Evolutionary conservation across 1,140 invertebrate species (phyloP), one percentile per base, ranked within the genome.

Genomic region (Megathymus violae): DNA sequence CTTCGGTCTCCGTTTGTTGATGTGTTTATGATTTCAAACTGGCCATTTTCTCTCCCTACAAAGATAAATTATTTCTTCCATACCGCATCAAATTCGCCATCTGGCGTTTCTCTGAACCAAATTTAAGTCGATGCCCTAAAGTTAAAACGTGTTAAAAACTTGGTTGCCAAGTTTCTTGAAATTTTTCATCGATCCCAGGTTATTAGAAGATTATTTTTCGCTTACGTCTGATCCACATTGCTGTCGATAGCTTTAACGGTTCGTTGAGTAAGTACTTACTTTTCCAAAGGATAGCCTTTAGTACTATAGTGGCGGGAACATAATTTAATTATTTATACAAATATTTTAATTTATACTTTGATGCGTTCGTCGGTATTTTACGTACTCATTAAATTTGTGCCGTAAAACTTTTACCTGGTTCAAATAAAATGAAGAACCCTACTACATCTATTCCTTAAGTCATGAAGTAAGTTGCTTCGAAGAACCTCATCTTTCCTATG

Each of bases 71-170:
- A 52, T 40, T 38, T 22, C 16, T 14, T 38, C 31, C 31, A 40
- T 52, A 13, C 13, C 16, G 50, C 34, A 4, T 22, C 31, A 11
- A 22, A 40, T 22, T 22, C 34, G 50, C 50, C 50, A 52, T 52
- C 50, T 52, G 50, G 50, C 50, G 50, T n/a, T 2, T 34, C 17
- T 40, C 34, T 34, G 36, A 14, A 52, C 17, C 50, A 52, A 52
- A 52, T 52, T 52, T 52, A 14, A 40, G 34, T 52, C 31, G 31
- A 19, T 41, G 40, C 17, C 51, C 13, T 22, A 54, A 54, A 54
- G 16, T 54, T 54, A 54, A 41, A 54, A 54, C 15, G 51, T 41
- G 38, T 6, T 54, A 41, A 54, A 11, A 54, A 19, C 17, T 1
- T 54, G 15, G 22, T 48, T 36, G 10, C 4, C 10, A 11, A 11